phyloP scores from a whole-genome alignment of 1,140 invertebrate genomes.

The Dendrolimus punctatus region DNA sequence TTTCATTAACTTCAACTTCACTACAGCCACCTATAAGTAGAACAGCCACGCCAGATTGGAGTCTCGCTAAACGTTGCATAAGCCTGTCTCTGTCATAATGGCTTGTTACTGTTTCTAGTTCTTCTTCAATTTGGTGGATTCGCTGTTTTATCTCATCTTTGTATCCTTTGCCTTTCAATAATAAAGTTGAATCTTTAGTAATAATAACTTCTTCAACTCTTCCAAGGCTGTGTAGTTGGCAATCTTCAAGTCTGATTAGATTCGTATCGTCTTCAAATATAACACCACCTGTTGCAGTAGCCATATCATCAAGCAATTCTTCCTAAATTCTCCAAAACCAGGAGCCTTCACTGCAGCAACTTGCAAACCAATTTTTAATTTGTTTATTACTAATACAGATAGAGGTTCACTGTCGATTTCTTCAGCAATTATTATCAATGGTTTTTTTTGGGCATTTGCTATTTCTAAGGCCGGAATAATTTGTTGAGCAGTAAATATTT shows the following conservation, averaged over 20 bases:
- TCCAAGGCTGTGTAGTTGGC: slow-evolving; percentile 88
- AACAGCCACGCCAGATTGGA: slow-evolving; percentile 79
- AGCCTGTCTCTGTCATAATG: slow-evolving; percentile 86
- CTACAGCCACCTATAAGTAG: slow-evolving; percentile 35
- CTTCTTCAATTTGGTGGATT: slow-evolving; percentile 76
- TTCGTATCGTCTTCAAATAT: slow-evolving; percentile 97
- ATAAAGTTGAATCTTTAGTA: slow-evolving; percentile 85
- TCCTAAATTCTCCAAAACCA: slow-evolving; percentile 98
- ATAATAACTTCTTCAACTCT: slow-evolving; percentile 94
- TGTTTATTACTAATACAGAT: slow-evolving; percentile 82
- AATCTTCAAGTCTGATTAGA: slow-evolving; percentile 95
- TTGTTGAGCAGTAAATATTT: slow-evolving; percentile 90
- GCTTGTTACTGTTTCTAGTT: slow-evolving; percentile 77
- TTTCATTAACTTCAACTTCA: slow-evolving; percentile 42
- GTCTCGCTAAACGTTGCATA: slow-evolving; percentile 80
- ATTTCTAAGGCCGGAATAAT: slow-evolving; percentile 94
- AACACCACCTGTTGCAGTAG: slow-evolving; percentile 95
- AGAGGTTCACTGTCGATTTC: slow-evolving; percentile 87
- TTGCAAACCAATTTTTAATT: slow-evolving; percentile 94
- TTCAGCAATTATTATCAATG: slow-evolving; percentile 85
- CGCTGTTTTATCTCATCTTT: slow-evolving; percentile 75
- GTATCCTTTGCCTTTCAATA: slow-evolving; percentile 74
- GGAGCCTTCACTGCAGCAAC: slow-evolving; percentile 98
- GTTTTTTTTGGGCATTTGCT: slow-evolving; percentile 85
- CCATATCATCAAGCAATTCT: slow-evolving; percentile 96